Evolutionary conservation across 2,888 invertebrate species (phyloP).

Genomic region (Cosmia pyralina): DNA sequence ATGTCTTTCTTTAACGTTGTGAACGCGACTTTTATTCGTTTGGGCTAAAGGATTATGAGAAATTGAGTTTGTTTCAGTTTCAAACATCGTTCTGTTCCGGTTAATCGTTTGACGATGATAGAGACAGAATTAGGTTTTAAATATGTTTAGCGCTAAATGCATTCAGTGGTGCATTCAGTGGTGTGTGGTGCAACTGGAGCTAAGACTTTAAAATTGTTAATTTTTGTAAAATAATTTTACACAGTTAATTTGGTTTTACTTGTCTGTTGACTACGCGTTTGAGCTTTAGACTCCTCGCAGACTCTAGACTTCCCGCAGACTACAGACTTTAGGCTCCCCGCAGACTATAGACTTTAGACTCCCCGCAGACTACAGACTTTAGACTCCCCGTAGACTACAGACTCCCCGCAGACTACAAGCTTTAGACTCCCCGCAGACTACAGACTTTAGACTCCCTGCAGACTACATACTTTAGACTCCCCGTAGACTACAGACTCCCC

Average conservation of each 20-base stretch:
- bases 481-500: no score
- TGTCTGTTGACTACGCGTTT: no score
- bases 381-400: no score
- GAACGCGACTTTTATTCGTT: conserved; percentile 15
- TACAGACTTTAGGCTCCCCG: no score
- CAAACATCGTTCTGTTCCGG: neutral
- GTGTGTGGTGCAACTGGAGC: neutral
- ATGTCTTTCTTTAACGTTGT: neutral
- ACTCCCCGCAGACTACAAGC: no score
- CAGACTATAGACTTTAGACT: no score
- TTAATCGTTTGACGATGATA: neutral
- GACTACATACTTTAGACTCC: no score
- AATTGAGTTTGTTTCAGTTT: neutral
- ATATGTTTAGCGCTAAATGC: neutral
- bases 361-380: no score
- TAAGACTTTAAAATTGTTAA: neutral
- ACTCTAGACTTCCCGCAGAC: no score
- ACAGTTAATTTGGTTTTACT: neutral
- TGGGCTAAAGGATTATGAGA: neutral
- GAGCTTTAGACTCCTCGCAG: no score
- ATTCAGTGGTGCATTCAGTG: neutral
- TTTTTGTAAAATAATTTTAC: neutral
- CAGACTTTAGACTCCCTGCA: no score
- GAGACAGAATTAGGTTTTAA: neutral
- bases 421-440: no score